phyloP scores from a whole-genome alignment of 2,113 vertebrate genomes.

The Oxyura jamaicensis region DNA sequence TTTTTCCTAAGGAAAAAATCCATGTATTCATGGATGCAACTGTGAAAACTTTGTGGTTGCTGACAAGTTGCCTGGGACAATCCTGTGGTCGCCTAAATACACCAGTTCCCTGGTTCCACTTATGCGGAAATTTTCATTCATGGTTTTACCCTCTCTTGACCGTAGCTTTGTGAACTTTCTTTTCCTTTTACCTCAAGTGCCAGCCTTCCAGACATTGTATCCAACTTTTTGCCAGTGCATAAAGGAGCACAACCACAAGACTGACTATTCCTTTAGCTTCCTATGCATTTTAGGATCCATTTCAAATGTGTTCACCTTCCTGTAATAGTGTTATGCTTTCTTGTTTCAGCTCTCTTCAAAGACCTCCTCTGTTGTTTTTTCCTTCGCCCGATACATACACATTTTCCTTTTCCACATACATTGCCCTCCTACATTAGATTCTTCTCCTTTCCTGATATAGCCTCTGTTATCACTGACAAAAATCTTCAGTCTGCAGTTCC shows the following conservation, averaged over 20 bases:
- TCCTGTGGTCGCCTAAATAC: constrained; percentile 23
- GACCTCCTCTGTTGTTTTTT: background rate
- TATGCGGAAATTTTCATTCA: constrained; percentile 12
- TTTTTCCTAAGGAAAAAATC: background rate
- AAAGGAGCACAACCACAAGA: background rate
- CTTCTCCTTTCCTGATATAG: background rate
- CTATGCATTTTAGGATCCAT: background rate
- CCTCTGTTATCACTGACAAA: background rate
- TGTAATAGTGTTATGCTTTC: background rate
- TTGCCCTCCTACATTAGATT: background rate
- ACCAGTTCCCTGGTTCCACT: background rate
- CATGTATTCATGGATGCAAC: background rate
- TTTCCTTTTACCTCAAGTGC: background rate
- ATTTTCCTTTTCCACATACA: background rate
- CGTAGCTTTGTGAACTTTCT: background rate
- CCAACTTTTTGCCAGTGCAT: background rate
- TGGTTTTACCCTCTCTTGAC: background rate
- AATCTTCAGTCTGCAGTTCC: constrained; percentile 11
- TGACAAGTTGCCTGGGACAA: constrained; percentile 39
- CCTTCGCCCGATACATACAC: background rate
- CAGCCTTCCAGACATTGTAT: background rate
- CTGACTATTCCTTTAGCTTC: background rate
- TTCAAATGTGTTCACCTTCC: background rate
- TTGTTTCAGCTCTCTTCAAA: background rate
- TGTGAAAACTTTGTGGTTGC: constrained; percentile 18